Evolutionary conservation across 2,113 vertebrate genomes (phyloP).

Genomic region (Benitochromis conjunctus): DNA sequence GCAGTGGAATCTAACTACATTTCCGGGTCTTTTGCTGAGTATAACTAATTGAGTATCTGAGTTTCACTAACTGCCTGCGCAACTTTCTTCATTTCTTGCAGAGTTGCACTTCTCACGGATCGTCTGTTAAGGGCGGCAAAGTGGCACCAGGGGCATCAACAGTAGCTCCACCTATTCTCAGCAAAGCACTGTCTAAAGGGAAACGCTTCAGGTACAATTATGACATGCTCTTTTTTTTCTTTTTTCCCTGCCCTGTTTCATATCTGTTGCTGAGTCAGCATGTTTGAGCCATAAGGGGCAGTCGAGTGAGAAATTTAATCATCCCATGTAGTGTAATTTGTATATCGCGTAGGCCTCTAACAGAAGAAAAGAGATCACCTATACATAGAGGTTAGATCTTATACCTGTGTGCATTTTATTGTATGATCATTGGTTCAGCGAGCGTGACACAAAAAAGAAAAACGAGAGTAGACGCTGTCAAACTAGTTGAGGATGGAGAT

Average conservation of each 20-base stretch:
- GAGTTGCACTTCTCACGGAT: slow-evolving; percentile 62
- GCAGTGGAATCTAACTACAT: background rate
- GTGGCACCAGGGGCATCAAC: slow-evolving; percentile 39
- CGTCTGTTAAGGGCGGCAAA: slow-evolving; percentile 34
- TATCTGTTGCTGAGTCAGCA: slow-evolving; percentile 4
- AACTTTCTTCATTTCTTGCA: slow-evolving; percentile 28
- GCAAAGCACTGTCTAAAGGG: slow-evolving; percentile 62
- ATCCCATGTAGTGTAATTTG: background rate
- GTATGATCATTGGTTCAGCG: background rate
- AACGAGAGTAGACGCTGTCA: background rate
- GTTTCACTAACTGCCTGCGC: background rate
- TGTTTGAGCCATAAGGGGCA: slow-evolving; percentile 4
- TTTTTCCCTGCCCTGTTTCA: slow-evolving; percentile 14
- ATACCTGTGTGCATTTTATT: background rate
- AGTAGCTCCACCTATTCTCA: slow-evolving; percentile 48
- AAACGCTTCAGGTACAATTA: slow-evolving; percentile 72
- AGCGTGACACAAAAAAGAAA: background rate
- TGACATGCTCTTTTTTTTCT: background rate
- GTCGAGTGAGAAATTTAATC: slow-evolving; percentile 40
- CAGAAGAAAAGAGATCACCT: slow-evolving; percentile 33
- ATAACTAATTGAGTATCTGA: background rate
- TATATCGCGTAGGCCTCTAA: background rate
- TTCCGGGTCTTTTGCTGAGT: background rate
- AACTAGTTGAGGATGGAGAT: background rate
- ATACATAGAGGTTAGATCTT: background rate